A percentile compares a stretch with the other conserved stretches of the same genome.
phyloP scores from a whole-genome alignment of 2,113 vertebrate genomes.

The Periophthalmodon schlosseri region DNA sequence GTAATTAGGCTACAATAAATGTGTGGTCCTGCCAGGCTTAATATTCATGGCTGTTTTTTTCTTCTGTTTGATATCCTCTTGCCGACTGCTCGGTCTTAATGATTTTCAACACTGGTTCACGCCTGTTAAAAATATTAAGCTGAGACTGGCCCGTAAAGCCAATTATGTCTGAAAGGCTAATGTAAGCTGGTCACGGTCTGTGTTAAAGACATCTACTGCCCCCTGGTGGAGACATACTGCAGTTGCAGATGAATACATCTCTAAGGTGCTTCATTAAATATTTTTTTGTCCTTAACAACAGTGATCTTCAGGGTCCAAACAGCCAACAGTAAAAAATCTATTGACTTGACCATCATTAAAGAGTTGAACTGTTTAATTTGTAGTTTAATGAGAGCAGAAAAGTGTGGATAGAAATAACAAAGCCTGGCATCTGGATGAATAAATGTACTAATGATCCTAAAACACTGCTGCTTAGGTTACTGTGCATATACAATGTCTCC shows the following conservation, averaged over 20 bases:
- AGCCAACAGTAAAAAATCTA: conserved; percentile 11
- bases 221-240: conserved; percentile 53
- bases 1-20: conserved; percentile 68
- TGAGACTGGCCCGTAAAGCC: conserved; percentile 69
- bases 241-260: conserved; percentile 32
- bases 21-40: conserved; percentile 61
- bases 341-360: conserved; percentile 13
- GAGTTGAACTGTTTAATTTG: conserved; percentile 4
- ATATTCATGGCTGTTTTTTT: conserved; percentile 64
- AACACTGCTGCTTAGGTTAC: conserved; percentile 2
- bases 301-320: conserved; percentile 5
- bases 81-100: conserved; percentile 67
- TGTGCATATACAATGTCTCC: conserved; percentile 7
- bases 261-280: not conserved
- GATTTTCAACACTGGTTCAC: conserved; percentile 76
- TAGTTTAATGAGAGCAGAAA: not conserved
- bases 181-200: conserved; percentile 31
- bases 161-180: conserved; percentile 58
- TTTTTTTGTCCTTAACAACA: conserved; percentile 7
- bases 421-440: conserved; percentile 4
- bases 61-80: conserved; percentile 60
- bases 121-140: conserved; percentile 75
- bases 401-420: not conserved
- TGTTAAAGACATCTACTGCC: conserved; percentile 73
- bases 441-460: conserved; percentile 5